Percentiles rank a stretch among this genome's conserved stretches.
Evolutionary conservation across 2,888 invertebrate species (phyloP).

Genomic region (Hecatera dysodea): DNA sequence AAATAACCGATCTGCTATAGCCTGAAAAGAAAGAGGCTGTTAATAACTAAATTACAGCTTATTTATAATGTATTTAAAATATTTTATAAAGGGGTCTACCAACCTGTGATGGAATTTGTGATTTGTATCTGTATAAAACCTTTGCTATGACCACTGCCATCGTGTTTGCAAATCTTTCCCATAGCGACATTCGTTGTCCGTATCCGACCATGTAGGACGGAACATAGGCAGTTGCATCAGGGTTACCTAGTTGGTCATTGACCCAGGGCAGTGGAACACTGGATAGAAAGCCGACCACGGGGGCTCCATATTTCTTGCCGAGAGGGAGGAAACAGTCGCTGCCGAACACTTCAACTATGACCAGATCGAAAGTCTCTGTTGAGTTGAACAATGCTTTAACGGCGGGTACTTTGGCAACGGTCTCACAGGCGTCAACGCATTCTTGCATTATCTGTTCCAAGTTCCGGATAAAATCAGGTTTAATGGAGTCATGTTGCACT

Average conservation of each 20-base stretch:
- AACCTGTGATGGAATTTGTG: conserved; percentile 86
- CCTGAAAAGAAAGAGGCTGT: conserved; percentile 70
- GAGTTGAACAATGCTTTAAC: conserved; percentile 83
- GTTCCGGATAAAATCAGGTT: conserved; percentile 83
- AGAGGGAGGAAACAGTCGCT: conserved; percentile 91
- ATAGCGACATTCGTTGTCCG: conserved; percentile 87
- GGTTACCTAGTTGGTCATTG: conserved; percentile 90
- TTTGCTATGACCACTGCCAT: conserved; percentile 83
- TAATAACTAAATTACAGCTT: conserved; percentile 6
- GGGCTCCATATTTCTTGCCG: conserved; percentile 88
- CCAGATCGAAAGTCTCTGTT: conserved; percentile 80
- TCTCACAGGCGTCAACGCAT: conserved; percentile 86
- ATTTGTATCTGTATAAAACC: conserved; percentile 82
- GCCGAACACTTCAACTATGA: conserved; percentile 89
- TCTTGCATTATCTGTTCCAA: conserved; percentile 87
- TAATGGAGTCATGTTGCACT: conserved; percentile 76
- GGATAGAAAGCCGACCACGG: conserved; percentile 89
- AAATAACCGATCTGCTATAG: conserved; percentile 87
- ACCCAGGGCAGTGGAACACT: conserved; percentile 91
- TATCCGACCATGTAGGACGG: conserved; percentile 90
- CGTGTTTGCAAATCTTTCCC: conserved; percentile 87
- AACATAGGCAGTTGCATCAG: conserved; percentile 90
- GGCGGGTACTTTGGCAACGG: conserved; percentile 81
- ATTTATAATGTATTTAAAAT: conserved; percentile 3
- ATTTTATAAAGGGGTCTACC: conserved; percentile 10